Evolutionary conservation across 2,888 invertebrate genomes (phyloP), one percentile per base, ranked within the genome.

Genomic region (Synergus laeviventris): DNA sequence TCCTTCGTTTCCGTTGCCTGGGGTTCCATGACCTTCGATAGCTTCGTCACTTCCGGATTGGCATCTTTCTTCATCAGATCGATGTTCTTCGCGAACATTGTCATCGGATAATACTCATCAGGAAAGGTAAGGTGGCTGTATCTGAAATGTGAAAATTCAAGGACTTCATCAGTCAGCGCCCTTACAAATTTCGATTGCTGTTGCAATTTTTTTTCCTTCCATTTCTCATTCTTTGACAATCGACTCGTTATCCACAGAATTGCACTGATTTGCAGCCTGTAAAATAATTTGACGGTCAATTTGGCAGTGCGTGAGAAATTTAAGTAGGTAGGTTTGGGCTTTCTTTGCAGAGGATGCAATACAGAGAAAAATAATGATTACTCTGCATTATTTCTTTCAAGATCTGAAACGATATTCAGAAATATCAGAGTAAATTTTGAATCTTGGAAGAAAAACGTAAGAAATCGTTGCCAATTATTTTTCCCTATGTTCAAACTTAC

Each of bases 81-180:
- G 79, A 87, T 31, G 31, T 31, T 86, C 82, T 88, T 89, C 74
- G 86, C 80, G 77, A 87, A 84, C 86, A 87, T 87, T 81, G 81
- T 82, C 86, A 86, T 85, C 78, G 87, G 85, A 78, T 84, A 87
- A 86, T 86, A 87, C 45, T 81, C 87, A 81, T 87, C 88, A 81
- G 87, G 75, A 78, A 83, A 87, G 76, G 83, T 80, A 81, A 86
- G 83, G 76, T 84, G 87, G 81, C 76, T 82, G 86, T 85, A 90
- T 85, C 90, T 90, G 90, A 85, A 90, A 90, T 87, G 77, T 84
- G 85, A 87, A 89, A 89, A 87, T 87, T 86, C 83, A 86, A 85
- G 77, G 84, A 83, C 82, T 84, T 84, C 85, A 87, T 89, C 84
- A 87, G 87, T 88, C 70, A 70, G 70, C 24, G 70, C 45, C 70